phyloP scores from a whole-genome alignment of 1,140 invertebrate species.

The Drosophila orosa region DNA sequence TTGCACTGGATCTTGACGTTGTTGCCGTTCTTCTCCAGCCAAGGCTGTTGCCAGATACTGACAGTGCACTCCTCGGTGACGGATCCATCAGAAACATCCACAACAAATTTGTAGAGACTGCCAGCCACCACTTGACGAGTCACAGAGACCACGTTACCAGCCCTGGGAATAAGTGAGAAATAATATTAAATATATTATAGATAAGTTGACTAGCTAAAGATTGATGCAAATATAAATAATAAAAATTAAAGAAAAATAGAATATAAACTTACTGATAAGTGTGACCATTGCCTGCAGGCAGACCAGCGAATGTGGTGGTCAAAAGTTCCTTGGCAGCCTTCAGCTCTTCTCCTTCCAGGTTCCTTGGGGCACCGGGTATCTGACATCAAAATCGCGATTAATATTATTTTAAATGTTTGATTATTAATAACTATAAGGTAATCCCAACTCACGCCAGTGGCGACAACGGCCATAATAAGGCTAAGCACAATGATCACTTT shows the following conservation, averaged over 20 bases:
- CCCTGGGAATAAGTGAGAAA: neutral
- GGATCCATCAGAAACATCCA: slow-evolving; percentile 2
- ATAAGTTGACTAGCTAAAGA: too few species aligned
- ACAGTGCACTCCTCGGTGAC: slow-evolving; percentile 2
- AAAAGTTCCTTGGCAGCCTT: neutral
- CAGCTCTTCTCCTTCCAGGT: neutral
- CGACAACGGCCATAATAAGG: slow-evolving; percentile 1
- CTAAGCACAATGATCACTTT: slow-evolving; percentile 14
- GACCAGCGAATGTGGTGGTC: slow-evolving; percentile 1
- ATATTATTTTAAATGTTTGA: too few species aligned
- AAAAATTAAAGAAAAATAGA: neutral
- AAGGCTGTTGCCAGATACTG: neutral
- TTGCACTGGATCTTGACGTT: slow-evolving; percentile 4
- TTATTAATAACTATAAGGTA: neutral
- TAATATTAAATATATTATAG: neutral
- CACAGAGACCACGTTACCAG: neutral
- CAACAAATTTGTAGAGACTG: neutral
- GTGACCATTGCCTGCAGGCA: neutral
- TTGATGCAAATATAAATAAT: neutral
- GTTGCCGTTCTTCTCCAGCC: neutral
- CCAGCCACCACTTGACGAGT: neutral
- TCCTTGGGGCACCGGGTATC: neutral
- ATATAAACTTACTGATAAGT: neutral
- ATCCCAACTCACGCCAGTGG: slow-evolving; percentile 2
- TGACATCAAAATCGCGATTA: neutral